phyloP scores from a whole-genome alignment of 2,888 invertebrate genomes.

The Ditula angustiorana region DNA sequence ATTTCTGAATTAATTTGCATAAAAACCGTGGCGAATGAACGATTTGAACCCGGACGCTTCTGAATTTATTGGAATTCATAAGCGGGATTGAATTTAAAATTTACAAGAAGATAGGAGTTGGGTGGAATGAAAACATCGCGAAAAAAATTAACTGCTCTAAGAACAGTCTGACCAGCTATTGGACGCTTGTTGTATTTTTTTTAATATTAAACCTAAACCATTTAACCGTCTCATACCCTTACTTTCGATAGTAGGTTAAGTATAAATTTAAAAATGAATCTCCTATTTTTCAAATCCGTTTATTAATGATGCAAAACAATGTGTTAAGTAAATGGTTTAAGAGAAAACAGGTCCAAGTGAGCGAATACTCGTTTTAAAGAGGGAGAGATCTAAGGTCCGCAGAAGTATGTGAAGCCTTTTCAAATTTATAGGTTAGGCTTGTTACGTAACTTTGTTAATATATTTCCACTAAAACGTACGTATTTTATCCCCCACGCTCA shows the following conservation, averaged over 20 bases:
- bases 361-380: not conserved
- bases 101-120: too few relatives aligned
- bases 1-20: not conserved
- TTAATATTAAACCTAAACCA: too few relatives aligned
- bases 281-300: too few relatives aligned
- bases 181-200: too few relatives aligned
- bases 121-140: not conserved
- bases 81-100: not conserved
- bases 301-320: too few relatives aligned
- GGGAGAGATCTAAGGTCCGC: not conserved
- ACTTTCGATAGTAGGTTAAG: too few relatives aligned
- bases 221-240: too few relatives aligned
- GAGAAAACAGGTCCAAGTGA: not conserved
- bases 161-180: too few relatives aligned
- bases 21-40: not conserved
- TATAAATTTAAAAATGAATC: too few relatives aligned
- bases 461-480: slow-evolving; percentile 25
- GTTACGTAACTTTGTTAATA: slow-evolving; percentile 27
- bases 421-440: slow-evolving; percentile 8
- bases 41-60: not conserved
- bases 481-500: slow-evolving; percentile 23
- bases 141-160: not conserved
- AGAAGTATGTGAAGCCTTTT: not conserved
- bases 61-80: not conserved
- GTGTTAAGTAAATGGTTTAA: not conserved